A percentile compares a stretch with the other conserved stretches of the same genome.
Conservation (phyloP, 2,888 invertebrate genomes). For the Gasteruption jaculator region DNA sequence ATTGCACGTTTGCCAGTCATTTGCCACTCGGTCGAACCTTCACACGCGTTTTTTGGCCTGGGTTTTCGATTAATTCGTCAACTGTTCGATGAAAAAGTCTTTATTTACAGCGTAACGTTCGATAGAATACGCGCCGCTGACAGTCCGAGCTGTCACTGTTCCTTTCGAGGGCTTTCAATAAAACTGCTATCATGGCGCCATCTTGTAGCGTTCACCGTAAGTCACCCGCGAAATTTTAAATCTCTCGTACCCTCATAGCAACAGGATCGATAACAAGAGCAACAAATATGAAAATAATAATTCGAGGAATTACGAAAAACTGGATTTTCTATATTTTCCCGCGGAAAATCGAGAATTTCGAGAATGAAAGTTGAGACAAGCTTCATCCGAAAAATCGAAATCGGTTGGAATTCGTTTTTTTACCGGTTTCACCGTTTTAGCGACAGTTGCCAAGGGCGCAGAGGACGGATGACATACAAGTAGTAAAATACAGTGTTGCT, state of each 20-base stretch:
- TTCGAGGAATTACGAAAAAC: too few species aligned
- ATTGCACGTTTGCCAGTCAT: constrained; percentile 14
- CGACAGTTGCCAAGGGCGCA: too few species aligned
- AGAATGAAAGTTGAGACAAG: too few species aligned
- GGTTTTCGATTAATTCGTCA: neutral
- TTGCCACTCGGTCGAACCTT: too few species aligned
- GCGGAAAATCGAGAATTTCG: too few species aligned
- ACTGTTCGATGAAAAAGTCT: constrained; percentile 21
- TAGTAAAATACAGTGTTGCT: too few species aligned
- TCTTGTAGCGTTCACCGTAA: constrained; percentile 15
- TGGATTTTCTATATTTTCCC: too few species aligned
- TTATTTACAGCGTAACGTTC: constrained; percentile 35
- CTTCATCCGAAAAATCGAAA: too few species aligned
- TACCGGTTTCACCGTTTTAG: too few species aligned
- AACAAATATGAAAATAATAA: neutral
- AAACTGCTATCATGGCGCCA: constrained; percentile 25
- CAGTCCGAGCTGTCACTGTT: constrained; percentile 41
- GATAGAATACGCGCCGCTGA: constrained; percentile 37
- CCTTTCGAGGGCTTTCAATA: constrained; percentile 11
- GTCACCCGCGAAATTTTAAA: constrained; percentile 17
- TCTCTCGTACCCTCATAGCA: constrained; percentile 32
- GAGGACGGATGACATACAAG: too few species aligned
- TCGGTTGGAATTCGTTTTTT: too few species aligned
- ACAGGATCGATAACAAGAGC: constrained; percentile 33
- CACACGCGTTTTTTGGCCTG: too few species aligned